Base-by-base conservation (phyloP, 1,140 invertebrate genomes). In the Macrotrachela quadricornifera region DNA sequence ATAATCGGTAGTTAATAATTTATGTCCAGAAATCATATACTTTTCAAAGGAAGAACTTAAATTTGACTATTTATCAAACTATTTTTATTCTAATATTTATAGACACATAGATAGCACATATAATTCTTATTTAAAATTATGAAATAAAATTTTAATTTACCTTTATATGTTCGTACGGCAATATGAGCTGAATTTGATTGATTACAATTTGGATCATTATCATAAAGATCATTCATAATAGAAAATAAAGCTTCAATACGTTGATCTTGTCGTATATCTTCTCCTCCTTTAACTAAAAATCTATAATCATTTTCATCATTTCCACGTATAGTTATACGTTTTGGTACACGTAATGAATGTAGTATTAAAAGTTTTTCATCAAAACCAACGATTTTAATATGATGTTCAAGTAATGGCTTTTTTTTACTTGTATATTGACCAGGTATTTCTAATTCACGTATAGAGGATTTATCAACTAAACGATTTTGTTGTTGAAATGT, bases 191-290 rank as follows among this genome's bases (percentile, higher is more conserved):
- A 30, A 30, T 8, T 30, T 30, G 44, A 17, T 43, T 60, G 58
- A 16, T 60, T 46, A 55, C 66, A 67, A 11, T 57, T 57, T 1
- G 62, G 58, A 56, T 69, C 64, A 13, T 61, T 56, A 2, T 56
- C 51, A 50, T 81, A 74, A 13, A 77, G 73, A 54, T 75, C 72
- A 62, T 83, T 83, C 72, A 82, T 80, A 10, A 81, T 61, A 16
- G 59, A 61, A 60, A 82, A 79, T 30, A 80, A 61, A 54, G 80
- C 79, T 62, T 83, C 74, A 47, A 85, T 75, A 59, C 81, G 71
- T 61, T 82, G 76, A 69, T 85, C 82, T 54, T 80, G 76, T 45
- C 80, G 65, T 21, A 83, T 64, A 69, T 85, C 81, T 66, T 84
- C 82, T 6, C 80, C 80, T 56, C 75, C 76, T 66, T 85, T 84